Evolutionary conservation across 2,888 invertebrate species (phyloP).

Genomic region (Syrphus vitripennis): DNA sequence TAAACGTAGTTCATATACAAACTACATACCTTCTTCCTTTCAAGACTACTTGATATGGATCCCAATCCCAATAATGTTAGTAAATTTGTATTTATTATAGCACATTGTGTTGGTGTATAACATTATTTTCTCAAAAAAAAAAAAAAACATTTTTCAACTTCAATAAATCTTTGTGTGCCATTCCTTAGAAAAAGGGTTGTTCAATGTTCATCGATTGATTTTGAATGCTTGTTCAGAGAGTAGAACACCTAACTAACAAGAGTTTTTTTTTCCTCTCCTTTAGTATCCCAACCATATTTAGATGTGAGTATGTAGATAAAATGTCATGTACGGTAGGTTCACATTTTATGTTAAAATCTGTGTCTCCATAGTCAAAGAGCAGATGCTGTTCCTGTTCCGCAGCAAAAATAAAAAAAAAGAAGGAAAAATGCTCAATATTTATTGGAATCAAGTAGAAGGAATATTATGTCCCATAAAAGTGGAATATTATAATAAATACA

Average conservation of each 20-base stretch:
- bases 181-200: neutral
- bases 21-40: no score
- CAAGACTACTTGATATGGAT: no score
- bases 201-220: neutral
- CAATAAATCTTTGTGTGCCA: neutral
- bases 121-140: neutral
- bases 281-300: neutral
- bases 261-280: neutral
- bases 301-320: slow-evolving; percentile 1
- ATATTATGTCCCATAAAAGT: neutral
- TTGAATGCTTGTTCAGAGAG: neutral
- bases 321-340: neutral
- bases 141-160: neutral
- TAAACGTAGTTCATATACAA: no score
- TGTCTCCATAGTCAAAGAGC: neutral
- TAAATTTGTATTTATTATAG: neutral
- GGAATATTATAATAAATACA: neutral
- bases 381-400: neutral
- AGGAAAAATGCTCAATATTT: neutral
- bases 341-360: neutral
- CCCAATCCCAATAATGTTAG: neutral
- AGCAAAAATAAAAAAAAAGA: neutral
- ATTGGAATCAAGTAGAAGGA: neutral
- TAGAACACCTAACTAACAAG: neutral
- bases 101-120: no score